A percentile compares a stretch with the other conserved stretches of the same genome.
Conservation (phyloP, 2,113 vertebrate genomes). For the Poeciliopsis turrubarensis region DNA sequence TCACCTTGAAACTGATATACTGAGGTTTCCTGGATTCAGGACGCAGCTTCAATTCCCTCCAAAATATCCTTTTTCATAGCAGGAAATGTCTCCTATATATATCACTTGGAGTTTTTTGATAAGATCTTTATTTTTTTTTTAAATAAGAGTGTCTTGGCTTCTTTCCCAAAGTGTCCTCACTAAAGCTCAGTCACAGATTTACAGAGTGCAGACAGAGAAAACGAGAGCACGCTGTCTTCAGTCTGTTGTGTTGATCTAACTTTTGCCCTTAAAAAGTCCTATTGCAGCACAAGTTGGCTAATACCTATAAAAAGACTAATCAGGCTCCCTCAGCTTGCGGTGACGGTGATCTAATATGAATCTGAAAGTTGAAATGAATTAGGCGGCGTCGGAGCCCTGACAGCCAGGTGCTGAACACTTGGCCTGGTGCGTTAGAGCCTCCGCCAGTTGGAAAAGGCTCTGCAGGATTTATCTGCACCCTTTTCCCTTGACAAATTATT, state of each 20-base stretch:
- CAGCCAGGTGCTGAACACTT: conserved; percentile 77
- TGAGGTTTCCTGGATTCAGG: conserved; percentile 46
- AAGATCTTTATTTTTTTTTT: conserved; percentile 31
- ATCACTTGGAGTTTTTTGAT: conserved; percentile 52
- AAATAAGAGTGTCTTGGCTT: conserved; percentile 51
- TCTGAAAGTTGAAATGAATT: conserved; percentile 65
- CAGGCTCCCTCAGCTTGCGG: conserved; percentile 43
- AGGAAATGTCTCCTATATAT: conserved; percentile 67
- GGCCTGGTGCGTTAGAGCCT: conserved; percentile 48
- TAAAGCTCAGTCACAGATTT: conserved; percentile 56
- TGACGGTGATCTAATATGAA: conserved; percentile 62
- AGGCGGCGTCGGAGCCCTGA: conserved; percentile 53
- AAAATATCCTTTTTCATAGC: conserved; percentile 46
- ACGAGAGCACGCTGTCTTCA: conserved; percentile 7
- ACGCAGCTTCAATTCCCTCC: conserved; percentile 22
- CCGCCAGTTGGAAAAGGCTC: conserved; percentile 79
- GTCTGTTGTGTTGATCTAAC: conserved; percentile 48
- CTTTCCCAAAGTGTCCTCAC: conserved; percentile 43
- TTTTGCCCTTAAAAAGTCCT: conserved; percentile 49
- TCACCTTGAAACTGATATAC: conserved; percentile 49
- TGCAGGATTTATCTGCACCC: conserved; percentile 81
- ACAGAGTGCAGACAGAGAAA: conserved; percentile 9
- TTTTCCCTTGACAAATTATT: conserved; percentile 82
- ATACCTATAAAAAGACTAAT: conserved; percentile 60
- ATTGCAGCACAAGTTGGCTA: conserved; percentile 50